Evolutionary conservation across 92 coral and sea anemone genomes (phyloP).

Genomic region (Montipora capitata): DNA sequence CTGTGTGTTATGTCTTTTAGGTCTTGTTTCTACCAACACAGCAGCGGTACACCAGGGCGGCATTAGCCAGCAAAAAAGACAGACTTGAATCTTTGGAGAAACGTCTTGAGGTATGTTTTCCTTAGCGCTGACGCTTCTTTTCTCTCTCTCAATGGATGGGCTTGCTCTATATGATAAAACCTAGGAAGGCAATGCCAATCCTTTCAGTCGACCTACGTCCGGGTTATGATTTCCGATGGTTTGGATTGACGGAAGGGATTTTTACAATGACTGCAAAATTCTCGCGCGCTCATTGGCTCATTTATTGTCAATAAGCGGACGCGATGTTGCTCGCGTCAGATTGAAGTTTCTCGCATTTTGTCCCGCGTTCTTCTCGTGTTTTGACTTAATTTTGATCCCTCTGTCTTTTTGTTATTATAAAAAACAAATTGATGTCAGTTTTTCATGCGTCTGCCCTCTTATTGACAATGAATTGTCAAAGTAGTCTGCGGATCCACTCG

Average conservation of each 20-base stretch:
- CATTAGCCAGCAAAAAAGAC: constrained; percentile 98
- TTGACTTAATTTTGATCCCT: too few relatives aligned
- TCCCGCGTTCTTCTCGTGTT: too few relatives aligned
- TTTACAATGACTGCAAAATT: too few relatives aligned
- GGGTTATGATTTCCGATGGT: neutral
- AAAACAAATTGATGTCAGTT: too few relatives aligned
- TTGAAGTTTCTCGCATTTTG: too few relatives aligned
- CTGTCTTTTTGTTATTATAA: too few relatives aligned
- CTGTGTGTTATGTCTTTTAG: constrained; percentile 36
- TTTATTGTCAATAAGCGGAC: too few relatives aligned
- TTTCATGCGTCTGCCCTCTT: too few relatives aligned
- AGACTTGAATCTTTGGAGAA: constrained; percentile 96
- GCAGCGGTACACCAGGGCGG: constrained; percentile 97
- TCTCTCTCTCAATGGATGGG: neutral
- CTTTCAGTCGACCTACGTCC: neutral
- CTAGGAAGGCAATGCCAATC: neutral
- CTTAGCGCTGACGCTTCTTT: neutral
- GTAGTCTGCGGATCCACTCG: too few relatives aligned
- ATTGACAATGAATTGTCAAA: too few relatives aligned
- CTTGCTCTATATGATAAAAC: neutral
- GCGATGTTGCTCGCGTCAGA: too few relatives aligned
- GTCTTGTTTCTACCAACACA: constrained; percentile 97
- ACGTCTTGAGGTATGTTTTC: constrained; percentile 84
- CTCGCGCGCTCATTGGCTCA: too few relatives aligned
- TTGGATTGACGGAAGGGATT: neutral